phyloP scores from a whole-genome alignment of 2,888 invertebrate species.

The Patella ulyssiponensis region DNA sequence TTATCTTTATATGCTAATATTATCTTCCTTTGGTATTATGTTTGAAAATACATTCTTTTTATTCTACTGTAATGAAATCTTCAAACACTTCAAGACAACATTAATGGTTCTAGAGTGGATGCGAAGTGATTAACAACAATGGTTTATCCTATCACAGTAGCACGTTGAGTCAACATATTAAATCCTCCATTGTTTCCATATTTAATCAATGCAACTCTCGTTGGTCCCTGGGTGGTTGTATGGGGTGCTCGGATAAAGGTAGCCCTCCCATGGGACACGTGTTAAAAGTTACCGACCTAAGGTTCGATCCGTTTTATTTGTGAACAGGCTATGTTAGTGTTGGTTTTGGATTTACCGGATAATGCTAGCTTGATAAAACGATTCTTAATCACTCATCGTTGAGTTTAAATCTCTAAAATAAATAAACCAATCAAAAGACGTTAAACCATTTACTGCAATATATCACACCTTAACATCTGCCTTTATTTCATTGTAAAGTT shows the following conservation, averaged over 20 bases:
- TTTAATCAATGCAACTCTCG: too few species aligned
- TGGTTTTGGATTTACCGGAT: not conserved
- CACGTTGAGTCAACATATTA: too few species aligned
- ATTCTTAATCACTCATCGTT: conserved; percentile 1
- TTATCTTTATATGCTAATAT: too few species aligned
- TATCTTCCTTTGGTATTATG: too few species aligned
- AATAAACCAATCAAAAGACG: not conserved
- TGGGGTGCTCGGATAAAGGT: not conserved
- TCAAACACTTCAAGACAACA: too few species aligned
- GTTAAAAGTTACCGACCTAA: not conserved
- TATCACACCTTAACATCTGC: conserved; percentile 10
- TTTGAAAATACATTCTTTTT: too few species aligned
- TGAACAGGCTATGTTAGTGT: conserved; percentile 4
- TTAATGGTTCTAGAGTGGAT: too few species aligned
- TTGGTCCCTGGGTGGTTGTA: not conserved
- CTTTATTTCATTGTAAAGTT: not conserved
- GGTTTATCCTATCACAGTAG: too few species aligned
- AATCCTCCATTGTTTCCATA: too few species aligned
- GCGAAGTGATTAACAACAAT: too few species aligned
- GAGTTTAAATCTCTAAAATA: not conserved
- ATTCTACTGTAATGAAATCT: too few species aligned
- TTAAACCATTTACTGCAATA: conserved; percentile 3
- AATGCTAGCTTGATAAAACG: conserved; percentile 3
- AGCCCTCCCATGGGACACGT: conserved; percentile 10
- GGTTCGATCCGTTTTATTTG: not conserved